phyloP scores from a whole-genome alignment of 2,888 invertebrate genomes.

The Copidosoma aretas region DNA sequence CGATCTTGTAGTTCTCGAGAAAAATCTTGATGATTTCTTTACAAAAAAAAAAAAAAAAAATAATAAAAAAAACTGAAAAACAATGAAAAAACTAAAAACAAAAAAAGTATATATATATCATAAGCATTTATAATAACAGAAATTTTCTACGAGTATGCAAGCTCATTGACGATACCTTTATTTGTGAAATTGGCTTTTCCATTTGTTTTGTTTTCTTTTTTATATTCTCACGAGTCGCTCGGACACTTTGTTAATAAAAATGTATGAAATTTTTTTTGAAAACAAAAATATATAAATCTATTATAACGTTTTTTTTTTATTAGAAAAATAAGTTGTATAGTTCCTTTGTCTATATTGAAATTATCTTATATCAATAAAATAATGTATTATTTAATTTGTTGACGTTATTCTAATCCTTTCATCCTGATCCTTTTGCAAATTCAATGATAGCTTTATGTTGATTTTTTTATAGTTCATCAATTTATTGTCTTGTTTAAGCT shows the following conservation, averaged over 20 bases:
- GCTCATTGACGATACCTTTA: neutral
- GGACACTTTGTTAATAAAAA: neutral
- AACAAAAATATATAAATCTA: neutral
- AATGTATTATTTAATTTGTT: conserved; percentile 50
- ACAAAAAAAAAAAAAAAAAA: too few species aligned
- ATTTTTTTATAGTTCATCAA: too few species aligned
- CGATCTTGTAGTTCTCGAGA: conserved; percentile 14
- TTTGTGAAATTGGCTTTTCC: neutral
- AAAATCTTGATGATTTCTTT: neutral
- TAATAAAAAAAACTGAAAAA: neutral
- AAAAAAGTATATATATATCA: neutral
- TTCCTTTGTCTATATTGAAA: conserved; percentile 52
- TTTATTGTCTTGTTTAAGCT: too few species aligned
- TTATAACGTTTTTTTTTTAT: neutral
- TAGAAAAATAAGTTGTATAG: neutral
- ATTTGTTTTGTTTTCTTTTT: conserved; percentile 3
- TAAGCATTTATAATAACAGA: too few species aligned
- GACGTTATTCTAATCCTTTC: conserved; percentile 10
- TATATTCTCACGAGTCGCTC: conserved; percentile 1
- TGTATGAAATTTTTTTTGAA: neutral
- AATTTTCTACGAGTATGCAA: conserved; percentile 2
- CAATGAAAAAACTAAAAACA: neutral
- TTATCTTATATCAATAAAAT: conserved; percentile 58
- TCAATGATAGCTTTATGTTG: too few species aligned
- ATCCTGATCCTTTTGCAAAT: conserved; percentile 16